Evolutionary conservation across 1,140 invertebrate genomes (phyloP).

Genomic region (Drosophila insularis): DNA sequence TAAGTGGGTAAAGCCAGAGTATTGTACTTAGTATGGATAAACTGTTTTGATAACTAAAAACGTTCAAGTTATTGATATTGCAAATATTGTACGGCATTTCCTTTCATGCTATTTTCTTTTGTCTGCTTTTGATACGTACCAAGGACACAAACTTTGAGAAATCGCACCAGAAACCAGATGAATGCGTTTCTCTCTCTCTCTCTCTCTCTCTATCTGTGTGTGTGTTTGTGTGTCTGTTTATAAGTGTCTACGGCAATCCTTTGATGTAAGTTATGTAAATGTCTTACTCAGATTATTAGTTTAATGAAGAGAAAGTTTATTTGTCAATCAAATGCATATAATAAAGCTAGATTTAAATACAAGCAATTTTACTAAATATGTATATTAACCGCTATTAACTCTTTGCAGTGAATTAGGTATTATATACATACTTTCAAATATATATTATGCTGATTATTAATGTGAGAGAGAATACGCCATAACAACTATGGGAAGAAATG

Average conservation of each 20-base stretch:
- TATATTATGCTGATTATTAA: too few relatives aligned
- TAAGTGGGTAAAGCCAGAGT: neutral
- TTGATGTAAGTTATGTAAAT: neutral
- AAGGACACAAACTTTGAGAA: constrained; percentile 5
- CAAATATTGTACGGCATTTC: constrained; percentile 64
- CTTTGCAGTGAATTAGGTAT: too few relatives aligned
- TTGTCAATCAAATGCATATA: too few relatives aligned
- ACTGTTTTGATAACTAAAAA: constrained; percentile 74
- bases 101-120: constrained; percentile 11
- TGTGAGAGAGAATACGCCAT: too few relatives aligned
- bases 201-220: neutral
- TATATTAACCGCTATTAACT: too few relatives aligned
- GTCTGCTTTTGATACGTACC: constrained; percentile 11
- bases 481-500: too few relatives aligned
- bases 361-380: too few relatives aligned
- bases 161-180: neutral
- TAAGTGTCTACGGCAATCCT: neutral
- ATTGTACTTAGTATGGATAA: constrained; percentile 70
- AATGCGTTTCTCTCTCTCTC: neutral
- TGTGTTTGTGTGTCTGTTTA: neutral
- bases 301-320: neutral
- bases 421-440: too few relatives aligned
- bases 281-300: neutral
- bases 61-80: constrained; percentile 71
- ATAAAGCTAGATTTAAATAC: too few relatives aligned